Base-by-base conservation (phyloP, 2,113 vertebrate species). In the Climacteris rufus region DNA sequence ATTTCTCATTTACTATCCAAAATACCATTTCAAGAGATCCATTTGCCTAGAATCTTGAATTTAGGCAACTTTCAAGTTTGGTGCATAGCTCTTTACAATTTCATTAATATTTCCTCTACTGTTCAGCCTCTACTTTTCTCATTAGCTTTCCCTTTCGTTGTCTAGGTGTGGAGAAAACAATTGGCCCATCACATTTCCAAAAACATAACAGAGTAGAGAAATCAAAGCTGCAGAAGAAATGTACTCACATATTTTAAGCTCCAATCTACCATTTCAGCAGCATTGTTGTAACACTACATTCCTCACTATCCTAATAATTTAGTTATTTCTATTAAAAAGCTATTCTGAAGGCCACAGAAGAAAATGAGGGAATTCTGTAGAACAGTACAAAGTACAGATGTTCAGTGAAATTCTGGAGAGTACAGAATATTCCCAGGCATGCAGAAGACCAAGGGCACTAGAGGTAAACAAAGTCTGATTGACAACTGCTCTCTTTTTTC, bases 281-380 rank as follows among this genome's bases (percentile, higher is more conserved):
- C 30, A 21, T 1, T 44, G 16, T 42, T 92, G 7, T 53, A 52
- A 54, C 2, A 30, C 13, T 53, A 8, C 22, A 13, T 49, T 39
- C 15, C 5, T 45, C 39, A 21, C 4, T 27, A 74, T 12, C 25
- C 47, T 16, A 53, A 3, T 31, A 4, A 68, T 27, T 68, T 23
- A 53, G 8, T 50, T 24, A 13, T 35, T 77, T 28, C 15, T 69
- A 57, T 65, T 52, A 44, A 66, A 63, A 84, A 39, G 11, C 15
- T 59, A 35, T 76, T 74, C 15, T 9, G 18, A 63, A 9, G 13
- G 4, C 5, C 0, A 0, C 9, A 35, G 15, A 74, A 70, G 18
- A 57, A 82, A 84, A 54, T 1, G 1, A 28, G 19, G 37, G 3
- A 37, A 7, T 76, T 71, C 16, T 13, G 45, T 4, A 44, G 22